Conservation (phyloP, 2,888 invertebrate genomes). For the Cantharis nigra region DNA sequence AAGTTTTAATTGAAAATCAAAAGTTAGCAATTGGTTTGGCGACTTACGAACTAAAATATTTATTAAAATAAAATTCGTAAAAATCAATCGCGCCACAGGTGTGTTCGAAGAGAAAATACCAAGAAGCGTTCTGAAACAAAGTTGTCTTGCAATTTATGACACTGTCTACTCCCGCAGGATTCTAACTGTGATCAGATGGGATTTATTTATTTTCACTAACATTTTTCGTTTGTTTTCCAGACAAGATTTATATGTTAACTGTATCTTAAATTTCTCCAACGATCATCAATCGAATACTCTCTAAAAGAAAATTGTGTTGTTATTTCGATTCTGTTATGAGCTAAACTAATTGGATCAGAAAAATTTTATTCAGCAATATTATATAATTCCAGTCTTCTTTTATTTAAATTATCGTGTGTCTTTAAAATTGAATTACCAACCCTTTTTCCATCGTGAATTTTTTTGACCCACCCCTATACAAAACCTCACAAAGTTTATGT, state of each 20-base stretch:
- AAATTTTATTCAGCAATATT: background rate
- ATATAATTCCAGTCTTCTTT: background rate
- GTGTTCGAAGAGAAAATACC: slow-evolving; percentile 14
- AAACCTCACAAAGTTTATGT: background rate
- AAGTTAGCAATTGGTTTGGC: background rate
- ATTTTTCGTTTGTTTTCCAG: slow-evolving; percentile 36
- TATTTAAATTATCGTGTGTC: background rate
- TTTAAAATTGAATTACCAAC: background rate
- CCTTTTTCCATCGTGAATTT: background rate
- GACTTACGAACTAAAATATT: background rate
- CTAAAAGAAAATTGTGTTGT: slow-evolving; percentile 16
- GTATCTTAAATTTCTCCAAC: slow-evolving; percentile 27
- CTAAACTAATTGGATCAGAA: background rate
- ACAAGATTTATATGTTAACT: slow-evolving; percentile 34
- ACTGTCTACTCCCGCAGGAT: slow-evolving; percentile 35
- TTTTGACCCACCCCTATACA: background rate
- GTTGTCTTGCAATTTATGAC: slow-evolving; percentile 39
- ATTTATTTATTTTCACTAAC: slow-evolving; percentile 41
- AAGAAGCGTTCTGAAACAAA: slow-evolving; percentile 22
- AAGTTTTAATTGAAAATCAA: background rate
- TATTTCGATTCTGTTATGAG: background rate
- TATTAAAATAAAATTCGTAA: background rate
- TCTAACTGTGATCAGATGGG: slow-evolving; percentile 36
- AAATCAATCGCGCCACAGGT: slow-evolving; percentile 21
- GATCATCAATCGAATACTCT: slow-evolving; percentile 5